A percentile compares a stretch with the other conserved stretches of the same genome.
These are phyloP conservation scores for Osmerus mordax DNA, from an alignment of 2,113 vertebrate species.

Conservation along the genomic window DNA sequence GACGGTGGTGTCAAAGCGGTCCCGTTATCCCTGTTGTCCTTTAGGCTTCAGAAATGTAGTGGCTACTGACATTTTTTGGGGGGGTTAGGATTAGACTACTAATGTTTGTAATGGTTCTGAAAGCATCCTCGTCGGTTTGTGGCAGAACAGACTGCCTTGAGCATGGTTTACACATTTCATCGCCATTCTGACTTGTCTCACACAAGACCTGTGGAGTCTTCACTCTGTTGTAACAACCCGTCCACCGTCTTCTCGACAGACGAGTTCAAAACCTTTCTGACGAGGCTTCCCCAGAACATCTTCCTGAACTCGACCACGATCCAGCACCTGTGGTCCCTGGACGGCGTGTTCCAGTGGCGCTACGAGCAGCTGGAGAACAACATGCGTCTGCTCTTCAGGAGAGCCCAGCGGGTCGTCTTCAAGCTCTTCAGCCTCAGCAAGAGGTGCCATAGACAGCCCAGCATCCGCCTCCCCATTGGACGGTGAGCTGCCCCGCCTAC, in stretches of 20 bases:
- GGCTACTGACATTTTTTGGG: not conserved
- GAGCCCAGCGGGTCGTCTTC: slow-evolving; percentile 89
- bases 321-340: slow-evolving; percentile 91
- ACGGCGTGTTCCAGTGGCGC: slow-evolving; percentile 87
- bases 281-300: slow-evolving; percentile 86
- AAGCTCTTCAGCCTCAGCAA: slow-evolving; percentile 97
- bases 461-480: slow-evolving; percentile 84
- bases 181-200: too few relatives aligned
- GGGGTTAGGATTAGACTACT: too few relatives aligned
- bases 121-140: too few relatives aligned
- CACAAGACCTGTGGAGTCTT: too few relatives aligned
- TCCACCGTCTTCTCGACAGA: slow-evolving; percentile 67
- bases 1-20: not conserved
- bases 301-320: slow-evolving; percentile 90
- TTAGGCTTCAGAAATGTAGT: not conserved
- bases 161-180: too few relatives aligned
- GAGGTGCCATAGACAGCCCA: slow-evolving; percentile 89
- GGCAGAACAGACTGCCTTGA: too few relatives aligned
- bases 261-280: slow-evolving; percentile 93
- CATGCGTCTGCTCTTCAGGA: slow-evolving; percentile 83
- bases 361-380: slow-evolving; percentile 89
- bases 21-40: not conserved
- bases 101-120: too few relatives aligned
- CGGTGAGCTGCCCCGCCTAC: slow-evolving; percentile 72
- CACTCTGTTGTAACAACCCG: not conserved